Percentiles rank a stretch among this genome's conserved stretches.
Evolutionary conservation across 2,113 vertebrate genomes (phyloP).

Genomic region (Grallaria varia): DNA sequence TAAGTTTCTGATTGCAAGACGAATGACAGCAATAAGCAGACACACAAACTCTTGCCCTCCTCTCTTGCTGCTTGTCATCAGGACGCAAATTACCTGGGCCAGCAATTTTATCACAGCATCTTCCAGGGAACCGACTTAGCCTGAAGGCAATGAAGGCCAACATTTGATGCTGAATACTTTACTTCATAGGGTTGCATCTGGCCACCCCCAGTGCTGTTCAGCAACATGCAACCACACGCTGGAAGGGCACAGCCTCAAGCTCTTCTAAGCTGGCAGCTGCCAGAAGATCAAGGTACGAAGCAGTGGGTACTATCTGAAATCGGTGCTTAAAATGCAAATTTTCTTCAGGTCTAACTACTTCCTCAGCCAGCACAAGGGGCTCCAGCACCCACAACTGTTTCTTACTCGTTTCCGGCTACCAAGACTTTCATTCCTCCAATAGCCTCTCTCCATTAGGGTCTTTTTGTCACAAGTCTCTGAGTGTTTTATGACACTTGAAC

Average conservation of each 20-base stretch:
- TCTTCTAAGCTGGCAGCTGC: background rate
- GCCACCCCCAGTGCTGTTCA: background rate
- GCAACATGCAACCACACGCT: background rate
- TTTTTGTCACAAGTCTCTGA: background rate
- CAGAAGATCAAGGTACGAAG: background rate
- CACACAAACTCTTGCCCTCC: slow-evolving; percentile 6
- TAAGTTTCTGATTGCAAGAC: slow-evolving; percentile 16
- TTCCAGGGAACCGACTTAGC: background rate
- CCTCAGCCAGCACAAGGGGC: background rate
- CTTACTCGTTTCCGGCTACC: background rate
- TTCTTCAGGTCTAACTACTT: background rate
- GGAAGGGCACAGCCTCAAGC: background rate
- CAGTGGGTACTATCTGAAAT: background rate
- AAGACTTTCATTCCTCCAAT: background rate
- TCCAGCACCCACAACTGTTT: background rate
- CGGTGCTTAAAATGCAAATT: background rate
- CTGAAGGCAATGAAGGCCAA: background rate
- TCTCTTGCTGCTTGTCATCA: background rate
- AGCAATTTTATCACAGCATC: slow-evolving; percentile 12
- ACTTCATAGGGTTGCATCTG: background rate
- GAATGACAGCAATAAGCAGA: slow-evolving; percentile 38
- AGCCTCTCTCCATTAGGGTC: background rate
- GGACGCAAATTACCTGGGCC: slow-evolving; percentile 23
- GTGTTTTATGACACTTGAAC: background rate
- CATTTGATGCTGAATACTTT: background rate